Percentiles rank a stretch among this genome's conserved stretches.
phyloP scores from a whole-genome alignment of 2,113 vertebrate genomes.

The Epinephelus cyanopodus region DNA sequence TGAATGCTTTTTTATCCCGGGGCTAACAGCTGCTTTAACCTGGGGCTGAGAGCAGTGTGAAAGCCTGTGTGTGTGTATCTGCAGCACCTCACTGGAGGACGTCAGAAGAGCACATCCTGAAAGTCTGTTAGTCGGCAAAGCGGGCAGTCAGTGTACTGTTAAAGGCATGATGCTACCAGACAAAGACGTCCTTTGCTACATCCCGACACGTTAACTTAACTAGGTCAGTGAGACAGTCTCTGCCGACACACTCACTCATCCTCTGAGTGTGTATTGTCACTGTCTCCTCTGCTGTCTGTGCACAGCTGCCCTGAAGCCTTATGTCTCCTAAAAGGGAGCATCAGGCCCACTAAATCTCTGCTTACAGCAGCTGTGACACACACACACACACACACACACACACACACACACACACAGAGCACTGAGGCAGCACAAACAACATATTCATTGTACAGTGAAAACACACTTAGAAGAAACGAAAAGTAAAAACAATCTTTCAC shows the following conservation, averaged over 20 bases:
- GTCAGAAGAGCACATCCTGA: not conserved
- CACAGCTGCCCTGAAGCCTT: conserved; percentile 27
- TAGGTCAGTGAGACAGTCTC: conserved; percentile 40
- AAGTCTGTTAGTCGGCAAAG: not conserved
- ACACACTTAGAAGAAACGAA: not conserved
- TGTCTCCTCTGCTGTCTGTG: conserved; percentile 21
- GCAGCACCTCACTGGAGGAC: not conserved
- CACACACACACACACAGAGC: not conserved
- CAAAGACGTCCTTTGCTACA: conserved; percentile 4
- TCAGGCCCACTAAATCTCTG: not conserved
- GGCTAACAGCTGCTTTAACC: too few species aligned
- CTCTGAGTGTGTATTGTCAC: conserved; percentile 7
- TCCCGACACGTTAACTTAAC: conserved; percentile 20
- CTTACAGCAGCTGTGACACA: conserved; percentile 21
- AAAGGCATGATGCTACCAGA: not conserved
- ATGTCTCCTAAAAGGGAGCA: conserved; percentile 17
- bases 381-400: not conserved
- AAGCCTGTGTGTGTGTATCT: too few species aligned
- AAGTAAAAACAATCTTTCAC: not conserved
- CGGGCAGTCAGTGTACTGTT: not conserved
- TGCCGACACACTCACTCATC: not conserved
- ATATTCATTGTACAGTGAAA: not conserved
- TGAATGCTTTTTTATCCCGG: too few species aligned
- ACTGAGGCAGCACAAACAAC: not conserved
- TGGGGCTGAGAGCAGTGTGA: too few species aligned